Conservation (phyloP, 92 coral and sea anemone genomes). For the Actinostola sp. region DNA sequence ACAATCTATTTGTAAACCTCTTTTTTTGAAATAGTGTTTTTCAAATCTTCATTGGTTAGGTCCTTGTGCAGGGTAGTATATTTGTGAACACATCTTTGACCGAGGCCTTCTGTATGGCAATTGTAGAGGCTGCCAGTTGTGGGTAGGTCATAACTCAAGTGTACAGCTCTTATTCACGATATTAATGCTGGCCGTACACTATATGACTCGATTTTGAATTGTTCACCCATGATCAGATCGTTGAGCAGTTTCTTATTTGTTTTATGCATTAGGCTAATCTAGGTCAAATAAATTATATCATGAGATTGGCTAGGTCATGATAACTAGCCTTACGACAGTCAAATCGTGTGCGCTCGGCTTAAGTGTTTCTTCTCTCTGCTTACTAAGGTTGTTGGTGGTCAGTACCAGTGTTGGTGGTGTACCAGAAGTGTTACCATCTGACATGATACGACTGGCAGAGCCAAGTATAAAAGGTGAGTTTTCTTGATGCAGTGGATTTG, state of each 20-base stretch:
- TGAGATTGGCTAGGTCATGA: too few species aligned
- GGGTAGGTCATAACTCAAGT: constrained; percentile 84
- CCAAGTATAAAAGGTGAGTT: constrained; percentile 82
- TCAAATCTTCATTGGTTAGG: constrained; percentile 43
- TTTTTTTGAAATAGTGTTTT: too few species aligned
- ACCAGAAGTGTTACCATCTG: constrained; percentile 90
- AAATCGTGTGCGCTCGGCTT: neutral
- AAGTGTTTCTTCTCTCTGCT: neutral
- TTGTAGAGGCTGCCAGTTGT: constrained; percentile 96
- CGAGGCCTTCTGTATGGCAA: constrained; percentile 97
- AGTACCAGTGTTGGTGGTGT: constrained; percentile 98
- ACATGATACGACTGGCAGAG: constrained; percentile 90
- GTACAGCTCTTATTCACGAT: too few species aligned
- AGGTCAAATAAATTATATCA: too few species aligned
- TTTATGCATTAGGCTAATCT: too few species aligned
- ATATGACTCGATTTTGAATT: too few species aligned
- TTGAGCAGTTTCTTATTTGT: too few species aligned
- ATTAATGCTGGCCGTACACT: too few species aligned
- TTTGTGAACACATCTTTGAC: constrained; percentile 94
- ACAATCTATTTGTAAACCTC: too few species aligned
- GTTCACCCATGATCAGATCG: too few species aligned
- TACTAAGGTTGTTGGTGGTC: constrained; percentile 80
- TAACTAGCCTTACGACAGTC: too few species aligned
- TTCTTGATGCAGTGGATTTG: neutral
- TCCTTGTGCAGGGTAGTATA: constrained; percentile 89